Evolutionary conservation across 2,113 vertebrate genomes (phyloP).

Genomic region (Otis tarda): DNA sequence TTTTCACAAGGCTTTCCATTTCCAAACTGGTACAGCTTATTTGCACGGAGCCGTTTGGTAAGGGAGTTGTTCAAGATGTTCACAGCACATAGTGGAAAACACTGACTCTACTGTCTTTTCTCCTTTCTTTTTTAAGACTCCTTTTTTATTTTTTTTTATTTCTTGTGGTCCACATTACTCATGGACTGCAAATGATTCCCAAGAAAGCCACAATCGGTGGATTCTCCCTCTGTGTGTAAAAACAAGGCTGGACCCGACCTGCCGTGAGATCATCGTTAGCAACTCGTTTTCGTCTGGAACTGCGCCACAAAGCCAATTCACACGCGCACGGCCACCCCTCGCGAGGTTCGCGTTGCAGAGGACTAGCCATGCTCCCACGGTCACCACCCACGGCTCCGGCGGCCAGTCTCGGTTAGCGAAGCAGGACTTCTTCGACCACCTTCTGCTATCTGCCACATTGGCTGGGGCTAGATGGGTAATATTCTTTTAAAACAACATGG

Average conservation of each 20-base stretch:
- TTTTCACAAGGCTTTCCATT: background rate
- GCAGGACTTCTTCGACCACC: background rate
- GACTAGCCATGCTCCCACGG: background rate
- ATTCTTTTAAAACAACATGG: background rate
- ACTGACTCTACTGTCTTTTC: conserved; percentile 23
- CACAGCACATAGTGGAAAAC: background rate
- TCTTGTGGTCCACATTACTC: conserved; percentile 61
- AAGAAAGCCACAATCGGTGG: conserved; percentile 45
- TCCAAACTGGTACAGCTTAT: background rate
- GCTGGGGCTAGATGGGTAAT: background rate
- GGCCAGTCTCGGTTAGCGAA: background rate
- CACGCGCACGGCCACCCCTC: background rate
- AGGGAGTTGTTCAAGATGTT: background rate
- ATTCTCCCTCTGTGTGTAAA: conserved; percentile 50
- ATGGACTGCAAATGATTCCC: conserved; percentile 29
- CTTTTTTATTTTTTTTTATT: background rate
- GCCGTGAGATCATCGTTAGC: background rate
- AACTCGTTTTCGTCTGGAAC: background rate
- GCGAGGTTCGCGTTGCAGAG: background rate
- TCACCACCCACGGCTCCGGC: background rate
- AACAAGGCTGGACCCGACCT: conserved; percentile 42
- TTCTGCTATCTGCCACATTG: background rate
- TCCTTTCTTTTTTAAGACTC: conserved; percentile 41
- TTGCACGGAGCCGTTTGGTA: background rate
- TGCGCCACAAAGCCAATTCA: background rate